These are phyloP conservation scores for Numida meleagris DNA, from an alignment of 2,113 vertebrate species.

Conservation along the genomic window DNA sequence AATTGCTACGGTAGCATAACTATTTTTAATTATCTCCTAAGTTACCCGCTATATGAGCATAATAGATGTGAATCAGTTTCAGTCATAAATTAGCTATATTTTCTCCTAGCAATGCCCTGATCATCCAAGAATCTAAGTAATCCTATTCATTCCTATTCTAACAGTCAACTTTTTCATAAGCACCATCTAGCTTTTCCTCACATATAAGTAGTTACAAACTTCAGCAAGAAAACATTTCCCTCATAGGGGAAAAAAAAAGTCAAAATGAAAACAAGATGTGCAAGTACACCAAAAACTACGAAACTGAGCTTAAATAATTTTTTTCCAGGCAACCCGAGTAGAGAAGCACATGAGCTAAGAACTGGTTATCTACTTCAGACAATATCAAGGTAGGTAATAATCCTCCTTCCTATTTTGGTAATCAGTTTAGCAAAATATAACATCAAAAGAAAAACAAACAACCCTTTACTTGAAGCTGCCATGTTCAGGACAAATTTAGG, in stretches of 20 bases:
- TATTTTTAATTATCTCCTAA: neutral
- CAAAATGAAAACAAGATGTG: neutral
- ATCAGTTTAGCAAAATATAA: neutral
- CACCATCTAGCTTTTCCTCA: neutral
- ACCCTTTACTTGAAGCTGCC: neutral
- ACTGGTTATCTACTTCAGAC: neutral
- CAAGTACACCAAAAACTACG: neutral
- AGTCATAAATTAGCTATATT: fast-evolving
- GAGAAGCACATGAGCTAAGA: neutral
- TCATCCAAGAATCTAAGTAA: neutral
- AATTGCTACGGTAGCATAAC: neutral
- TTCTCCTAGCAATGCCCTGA: neutral
- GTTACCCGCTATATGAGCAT: neutral
- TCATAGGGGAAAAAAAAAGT: neutral
- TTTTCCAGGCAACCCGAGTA: neutral
- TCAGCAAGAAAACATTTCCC: neutral
- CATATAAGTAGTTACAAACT: neutral
- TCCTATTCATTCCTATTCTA: neutral
- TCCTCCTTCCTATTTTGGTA: neutral
- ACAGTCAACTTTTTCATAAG: neutral
- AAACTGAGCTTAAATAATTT: neutral
- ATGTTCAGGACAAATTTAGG: neutral
- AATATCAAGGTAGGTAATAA: neutral
- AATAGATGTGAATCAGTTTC: neutral
- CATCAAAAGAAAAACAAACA: neutral